Evolutionary conservation across 2,888 invertebrate species (phyloP).

Genomic region (Andrena trimmerana): DNA sequence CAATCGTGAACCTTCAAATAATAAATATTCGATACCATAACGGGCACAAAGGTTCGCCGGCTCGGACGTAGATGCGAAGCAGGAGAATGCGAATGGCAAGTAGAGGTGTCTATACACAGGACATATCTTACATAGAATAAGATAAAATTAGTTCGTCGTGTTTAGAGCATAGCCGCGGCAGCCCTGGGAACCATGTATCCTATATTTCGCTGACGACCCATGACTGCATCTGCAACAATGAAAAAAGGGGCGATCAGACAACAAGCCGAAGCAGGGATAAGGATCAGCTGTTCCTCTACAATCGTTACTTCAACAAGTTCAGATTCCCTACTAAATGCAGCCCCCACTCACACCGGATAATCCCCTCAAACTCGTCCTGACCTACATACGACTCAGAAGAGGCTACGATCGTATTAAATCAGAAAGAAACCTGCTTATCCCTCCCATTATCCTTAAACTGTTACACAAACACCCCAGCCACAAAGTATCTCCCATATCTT

Average conservation of each 20-base stretch:
- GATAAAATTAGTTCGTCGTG: conserved; percentile 77
- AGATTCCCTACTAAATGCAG: too few relatives aligned
- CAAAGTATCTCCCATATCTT: not conserved
- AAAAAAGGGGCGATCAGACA: not conserved
- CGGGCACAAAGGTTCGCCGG: conserved; percentile 68
- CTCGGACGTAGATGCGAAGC: conserved; percentile 71
- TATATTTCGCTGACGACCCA: conserved; percentile 71
- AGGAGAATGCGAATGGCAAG: conserved; percentile 71
- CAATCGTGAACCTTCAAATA: conserved; percentile 65
- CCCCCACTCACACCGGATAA: too few relatives aligned
- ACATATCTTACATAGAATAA: conserved; percentile 80
- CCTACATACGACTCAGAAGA: not conserved
- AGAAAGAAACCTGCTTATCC: conserved; percentile 15
- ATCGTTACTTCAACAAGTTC: not conserved
- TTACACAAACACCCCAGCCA: not conserved
- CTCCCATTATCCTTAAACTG: too few relatives aligned
- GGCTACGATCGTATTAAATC: conserved; percentile 9
- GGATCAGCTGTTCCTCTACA: too few relatives aligned
- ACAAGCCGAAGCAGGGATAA: not conserved
- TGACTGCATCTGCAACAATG: conserved; percentile 67
- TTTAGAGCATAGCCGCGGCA: conserved; percentile 67
- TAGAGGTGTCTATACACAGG: conserved; percentile 79
- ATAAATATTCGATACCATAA: conserved; percentile 71
- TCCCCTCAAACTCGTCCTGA: not conserved
- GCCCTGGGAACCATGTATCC: conserved; percentile 59